These are phyloP conservation scores for Orientallactaga sibirica DNA, from an alignment of 2,797 vertebrate species.

Conservation along the genomic window DNA sequence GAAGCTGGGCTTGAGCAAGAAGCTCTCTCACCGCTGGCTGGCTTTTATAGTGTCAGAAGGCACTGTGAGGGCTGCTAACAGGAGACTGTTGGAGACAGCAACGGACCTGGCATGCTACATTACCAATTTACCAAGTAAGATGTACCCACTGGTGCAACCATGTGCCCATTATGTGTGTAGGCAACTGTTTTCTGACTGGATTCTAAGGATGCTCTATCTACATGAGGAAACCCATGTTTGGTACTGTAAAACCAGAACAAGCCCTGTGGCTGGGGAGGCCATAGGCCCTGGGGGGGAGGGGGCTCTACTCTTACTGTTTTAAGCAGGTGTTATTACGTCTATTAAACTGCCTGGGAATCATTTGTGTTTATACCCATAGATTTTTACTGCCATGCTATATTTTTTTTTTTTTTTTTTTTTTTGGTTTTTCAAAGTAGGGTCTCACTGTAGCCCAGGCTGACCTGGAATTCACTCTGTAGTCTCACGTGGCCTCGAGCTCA, in stretches of 20 bases:
- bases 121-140: background rate
- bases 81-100: background rate
- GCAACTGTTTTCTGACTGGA: background rate
- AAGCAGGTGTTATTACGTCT: background rate
- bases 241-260: background rate
- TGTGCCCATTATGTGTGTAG: background rate
- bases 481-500: no score
- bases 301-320: background rate
- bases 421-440: no score
- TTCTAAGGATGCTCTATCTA: background rate
- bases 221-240: background rate
- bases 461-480: no score
- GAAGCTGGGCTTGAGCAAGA: background rate
- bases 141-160: background rate
- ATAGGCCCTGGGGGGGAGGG: no score
- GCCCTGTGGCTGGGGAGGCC: background rate
- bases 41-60: background rate
- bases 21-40: background rate
- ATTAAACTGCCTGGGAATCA: background rate
- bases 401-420: no score
- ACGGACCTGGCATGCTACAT: background rate
- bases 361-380: background rate
- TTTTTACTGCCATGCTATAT: background rate
- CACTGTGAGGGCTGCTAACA: background rate
- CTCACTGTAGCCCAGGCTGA: no score